These are phyloP conservation scores for Aphelenchoides besseyi DNA, from an alignment of 1,140 invertebrate species.

Conservation along the genomic window DNA sequence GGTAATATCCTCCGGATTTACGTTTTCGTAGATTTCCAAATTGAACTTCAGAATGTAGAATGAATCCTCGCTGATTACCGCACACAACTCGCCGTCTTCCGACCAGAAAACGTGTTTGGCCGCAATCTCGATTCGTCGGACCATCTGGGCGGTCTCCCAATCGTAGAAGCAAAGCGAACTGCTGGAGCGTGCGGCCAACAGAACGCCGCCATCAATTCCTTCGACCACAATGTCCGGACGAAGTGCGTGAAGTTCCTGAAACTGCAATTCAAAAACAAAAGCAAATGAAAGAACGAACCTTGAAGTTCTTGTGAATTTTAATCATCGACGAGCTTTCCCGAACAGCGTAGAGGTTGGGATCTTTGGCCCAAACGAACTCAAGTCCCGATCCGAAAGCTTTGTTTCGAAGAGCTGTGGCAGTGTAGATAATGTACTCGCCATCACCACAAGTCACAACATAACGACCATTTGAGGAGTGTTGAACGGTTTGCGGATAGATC, in stretches of 20 bases:
- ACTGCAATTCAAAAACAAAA: constrained; percentile 34
- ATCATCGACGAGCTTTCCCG: constrained; percentile 83
- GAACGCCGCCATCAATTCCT: constrained; percentile 88
- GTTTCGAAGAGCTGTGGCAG: constrained; percentile 94
- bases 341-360: constrained; percentile 88
- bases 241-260: constrained; percentile 43
- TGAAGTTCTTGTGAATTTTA: constrained; percentile 64
- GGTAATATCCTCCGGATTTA: constrained; percentile 73
- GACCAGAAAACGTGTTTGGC: constrained; percentile 92
- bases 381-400: constrained; percentile 96
- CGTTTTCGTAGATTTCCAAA: constrained; percentile 70
- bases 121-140: constrained; percentile 91
- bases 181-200: constrained; percentile 87
- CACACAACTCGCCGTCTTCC: constrained; percentile 87
- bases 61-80: constrained; percentile 87
- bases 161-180: constrained; percentile 92
- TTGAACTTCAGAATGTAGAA: constrained; percentile 93
- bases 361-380: constrained; percentile 97
- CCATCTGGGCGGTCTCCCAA: constrained; percentile 86
- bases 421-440: constrained; percentile 99
- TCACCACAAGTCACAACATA: constrained; percentile 95
- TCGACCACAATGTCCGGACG: constrained; percentile 54
- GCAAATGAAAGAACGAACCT: constrained; percentile 35
- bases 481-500: constrained; percentile 96
- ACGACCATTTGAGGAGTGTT: constrained; percentile 96